Evolutionary conservation across 2,888 invertebrate species (phyloP).

Genomic region (Troglohyphantes excavatus): DNA sequence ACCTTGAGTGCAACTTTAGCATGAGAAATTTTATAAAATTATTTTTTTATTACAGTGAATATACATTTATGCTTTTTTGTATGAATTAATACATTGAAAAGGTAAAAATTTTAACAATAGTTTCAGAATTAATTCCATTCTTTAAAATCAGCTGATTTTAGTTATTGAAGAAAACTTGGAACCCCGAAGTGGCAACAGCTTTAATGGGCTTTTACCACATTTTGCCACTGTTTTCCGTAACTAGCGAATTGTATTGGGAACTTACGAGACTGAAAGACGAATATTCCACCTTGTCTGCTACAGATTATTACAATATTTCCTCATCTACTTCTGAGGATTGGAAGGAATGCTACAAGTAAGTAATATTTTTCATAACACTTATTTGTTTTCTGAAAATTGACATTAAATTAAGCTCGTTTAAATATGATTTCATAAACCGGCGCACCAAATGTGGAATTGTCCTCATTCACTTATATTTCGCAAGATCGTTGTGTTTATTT

Average conservation of each 20-base stretch:
- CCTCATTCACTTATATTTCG: constrained; percentile 38
- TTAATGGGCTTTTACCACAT: constrained; percentile 74
- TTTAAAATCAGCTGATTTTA: constrained; percentile 55
- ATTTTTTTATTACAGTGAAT: no score
- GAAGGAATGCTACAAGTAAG: constrained; percentile 74
- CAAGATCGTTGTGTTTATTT: constrained; percentile 29
- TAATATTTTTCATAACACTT: background rate
- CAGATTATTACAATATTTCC: constrained; percentile 41
- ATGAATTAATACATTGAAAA: no score
- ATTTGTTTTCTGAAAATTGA: background rate
- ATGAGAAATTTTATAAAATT: background rate
- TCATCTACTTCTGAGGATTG: constrained; percentile 27
- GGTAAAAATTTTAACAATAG: no score
- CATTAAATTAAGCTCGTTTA: background rate
- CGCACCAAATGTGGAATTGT: constrained; percentile 37
- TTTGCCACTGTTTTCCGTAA: constrained; percentile 72
- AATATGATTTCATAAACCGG: constrained; percentile 12
- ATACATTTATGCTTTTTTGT: no score
- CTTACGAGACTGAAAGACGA: constrained; percentile 36
- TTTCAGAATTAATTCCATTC: no score
- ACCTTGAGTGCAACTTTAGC: background rate
- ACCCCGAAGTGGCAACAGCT: constrained; percentile 41
- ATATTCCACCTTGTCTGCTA: constrained; percentile 24
- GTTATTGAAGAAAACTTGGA: constrained; percentile 12
- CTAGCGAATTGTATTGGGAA: constrained; percentile 74